phyloP scores from a whole-genome alignment of 2,888 invertebrate genomes.

The Hedychridium roseum region DNA sequence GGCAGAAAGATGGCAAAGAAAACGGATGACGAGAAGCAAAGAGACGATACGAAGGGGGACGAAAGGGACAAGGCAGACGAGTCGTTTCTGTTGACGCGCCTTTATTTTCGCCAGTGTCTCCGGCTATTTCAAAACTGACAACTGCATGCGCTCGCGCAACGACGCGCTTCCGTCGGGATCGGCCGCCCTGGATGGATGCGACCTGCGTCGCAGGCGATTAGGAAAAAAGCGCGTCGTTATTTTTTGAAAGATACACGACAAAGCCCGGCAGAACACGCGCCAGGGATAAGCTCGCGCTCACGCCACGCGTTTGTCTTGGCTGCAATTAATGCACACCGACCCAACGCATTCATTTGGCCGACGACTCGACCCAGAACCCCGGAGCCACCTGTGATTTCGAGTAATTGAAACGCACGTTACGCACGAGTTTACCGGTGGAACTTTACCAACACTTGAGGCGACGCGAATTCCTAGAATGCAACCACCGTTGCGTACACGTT shows the following conservation, averaged over 20 bases:
- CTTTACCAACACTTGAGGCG: too few species aligned
- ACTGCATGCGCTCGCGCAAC: constrained; percentile 23
- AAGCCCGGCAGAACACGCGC: constrained; percentile 20
- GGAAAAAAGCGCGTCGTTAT: constrained; percentile 31
- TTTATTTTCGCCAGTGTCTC: constrained; percentile 39
- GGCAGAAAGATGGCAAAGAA: not conserved
- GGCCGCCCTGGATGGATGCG: constrained; percentile 22
- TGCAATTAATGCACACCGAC: too few species aligned
- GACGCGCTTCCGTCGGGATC: constrained; percentile 33
- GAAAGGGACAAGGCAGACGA: constrained; percentile 19
- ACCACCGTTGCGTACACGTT: too few species aligned
- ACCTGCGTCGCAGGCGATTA: constrained; percentile 31
- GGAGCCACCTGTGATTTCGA: too few species aligned
- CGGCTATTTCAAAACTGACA: constrained; percentile 37
- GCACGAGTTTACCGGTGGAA: too few species aligned
- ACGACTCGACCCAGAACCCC: too few species aligned
- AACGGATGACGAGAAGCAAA: not conserved
- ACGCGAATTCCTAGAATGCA: too few species aligned
- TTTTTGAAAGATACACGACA: constrained; percentile 25
- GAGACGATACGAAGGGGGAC: not conserved
- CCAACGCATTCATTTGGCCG: too few species aligned
- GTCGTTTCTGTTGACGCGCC: constrained; percentile 32
- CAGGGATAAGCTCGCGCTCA: too few species aligned
- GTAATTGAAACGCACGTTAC: too few species aligned
- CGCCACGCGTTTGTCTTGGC: too few species aligned